Evolutionary conservation across 2,888 invertebrate genomes (phyloP).

Genomic region (Reticulitermes lucifugus): DNA sequence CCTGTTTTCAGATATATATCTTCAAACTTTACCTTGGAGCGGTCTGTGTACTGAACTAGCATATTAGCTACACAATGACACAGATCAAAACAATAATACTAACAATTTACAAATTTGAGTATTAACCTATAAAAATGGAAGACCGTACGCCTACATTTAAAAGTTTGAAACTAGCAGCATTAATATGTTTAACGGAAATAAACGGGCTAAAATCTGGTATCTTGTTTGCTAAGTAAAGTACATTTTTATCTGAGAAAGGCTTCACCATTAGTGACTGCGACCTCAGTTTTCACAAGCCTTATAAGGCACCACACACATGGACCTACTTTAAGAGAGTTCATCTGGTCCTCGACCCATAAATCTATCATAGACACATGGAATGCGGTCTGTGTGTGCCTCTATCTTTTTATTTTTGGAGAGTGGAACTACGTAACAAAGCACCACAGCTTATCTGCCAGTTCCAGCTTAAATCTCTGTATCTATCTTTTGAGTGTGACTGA

Average conservation of each 20-base stretch:
- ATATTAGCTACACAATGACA: background rate
- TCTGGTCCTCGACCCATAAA: slow-evolving; percentile 10
- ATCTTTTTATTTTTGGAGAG: background rate
- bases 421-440: background rate
- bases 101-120: background rate
- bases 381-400: background rate
- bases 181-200: background rate
- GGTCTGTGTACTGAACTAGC: too few relatives aligned
- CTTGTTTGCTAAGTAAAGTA: background rate
- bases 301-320: slow-evolving; percentile 22
- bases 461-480: background rate
- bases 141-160: too few relatives aligned
- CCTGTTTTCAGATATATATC: too few relatives aligned
- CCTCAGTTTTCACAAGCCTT: background rate
- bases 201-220: background rate
- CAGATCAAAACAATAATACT: background rate
- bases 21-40: too few relatives aligned
- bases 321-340: slow-evolving; percentile 23
- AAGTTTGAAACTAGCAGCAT: background rate
- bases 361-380: slow-evolving; percentile 32
- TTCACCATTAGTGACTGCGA: background rate
- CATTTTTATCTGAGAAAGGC: background rate
- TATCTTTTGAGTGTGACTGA: too few relatives aligned
- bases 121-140: background rate
- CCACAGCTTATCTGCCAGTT: background rate